phyloP scores from a whole-genome alignment of 2,113 vertebrate species.

The Macquaria ambigua region DNA sequence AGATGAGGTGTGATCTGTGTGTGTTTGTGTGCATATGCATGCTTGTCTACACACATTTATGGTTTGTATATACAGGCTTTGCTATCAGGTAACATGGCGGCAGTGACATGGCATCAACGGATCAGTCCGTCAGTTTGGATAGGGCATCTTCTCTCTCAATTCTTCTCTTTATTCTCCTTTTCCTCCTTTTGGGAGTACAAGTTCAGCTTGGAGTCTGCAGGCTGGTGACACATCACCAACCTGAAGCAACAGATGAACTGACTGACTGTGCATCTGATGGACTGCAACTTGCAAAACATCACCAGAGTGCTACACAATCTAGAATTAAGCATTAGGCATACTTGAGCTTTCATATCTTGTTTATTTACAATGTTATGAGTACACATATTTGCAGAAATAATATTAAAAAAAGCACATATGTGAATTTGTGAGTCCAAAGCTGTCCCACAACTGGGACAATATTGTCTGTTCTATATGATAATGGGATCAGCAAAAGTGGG shows the following conservation, averaged over 20 bases:
- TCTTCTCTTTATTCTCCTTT: background rate
- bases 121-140: background rate
- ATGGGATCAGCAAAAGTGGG: background rate
- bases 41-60: background rate
- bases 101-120: background rate
- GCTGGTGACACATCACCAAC: conserved; percentile 1
- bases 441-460: background rate
- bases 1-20: conserved; percentile 21
- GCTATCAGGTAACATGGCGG: conserved; percentile 5
- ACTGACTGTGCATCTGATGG: background rate
- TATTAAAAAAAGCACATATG: background rate
- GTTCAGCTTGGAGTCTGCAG: background rate
- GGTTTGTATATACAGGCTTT: background rate
- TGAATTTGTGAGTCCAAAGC: background rate
- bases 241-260: background rate
- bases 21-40: conserved; percentile 24
- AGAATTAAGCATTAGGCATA: background rate
- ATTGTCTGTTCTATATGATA: background rate
- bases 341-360: background rate
- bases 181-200: background rate
- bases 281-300: background rate
- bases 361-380: background rate
- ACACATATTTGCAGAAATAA: background rate
- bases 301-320: background rate
- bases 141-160: background rate